phyloP scores from a whole-genome alignment of 2,113 vertebrate species.

The Trochalopteron elliotii region DNA sequence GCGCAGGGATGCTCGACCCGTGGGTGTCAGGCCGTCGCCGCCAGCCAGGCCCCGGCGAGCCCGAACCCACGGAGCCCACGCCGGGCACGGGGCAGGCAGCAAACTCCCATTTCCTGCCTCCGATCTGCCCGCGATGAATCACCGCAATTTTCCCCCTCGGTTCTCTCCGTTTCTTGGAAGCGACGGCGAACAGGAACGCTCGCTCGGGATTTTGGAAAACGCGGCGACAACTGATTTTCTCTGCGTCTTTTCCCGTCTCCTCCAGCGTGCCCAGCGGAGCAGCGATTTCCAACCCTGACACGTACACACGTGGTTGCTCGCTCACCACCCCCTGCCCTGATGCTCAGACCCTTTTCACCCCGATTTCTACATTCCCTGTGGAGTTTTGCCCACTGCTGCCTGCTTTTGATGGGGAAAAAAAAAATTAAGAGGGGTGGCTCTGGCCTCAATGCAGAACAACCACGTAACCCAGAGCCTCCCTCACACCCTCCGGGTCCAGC shows the following conservation, averaged over 20 bases:
- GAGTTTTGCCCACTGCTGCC: neutral
- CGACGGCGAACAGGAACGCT: neutral
- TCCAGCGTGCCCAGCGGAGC: neutral
- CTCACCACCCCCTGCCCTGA: neutral
- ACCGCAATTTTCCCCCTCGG: constrained; percentile 29
- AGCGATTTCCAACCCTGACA: neutral
- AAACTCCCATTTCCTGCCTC: constrained; percentile 35
- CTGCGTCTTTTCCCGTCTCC: neutral
- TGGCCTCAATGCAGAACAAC: neutral
- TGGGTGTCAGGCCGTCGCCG: neutral
- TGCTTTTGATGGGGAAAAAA: neutral
- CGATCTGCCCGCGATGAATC: constrained; percentile 55
- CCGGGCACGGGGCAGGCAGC: constrained; percentile 25
- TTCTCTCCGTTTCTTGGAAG: constrained; percentile 26
- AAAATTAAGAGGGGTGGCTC: neutral
- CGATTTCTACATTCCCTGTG: neutral
- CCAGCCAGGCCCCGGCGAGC: neutral
- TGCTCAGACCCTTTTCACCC: neutral
- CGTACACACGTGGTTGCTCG: neutral
- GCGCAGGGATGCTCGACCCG: neutral
- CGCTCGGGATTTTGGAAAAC: neutral
- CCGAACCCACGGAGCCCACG: constrained; percentile 9
- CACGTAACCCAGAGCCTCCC: neutral
- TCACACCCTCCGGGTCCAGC: accelerated
- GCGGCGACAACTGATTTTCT: neutral